Evolutionary conservation across 2,888 invertebrate genomes (phyloP).

Genomic region (Patella caerulea): DNA sequence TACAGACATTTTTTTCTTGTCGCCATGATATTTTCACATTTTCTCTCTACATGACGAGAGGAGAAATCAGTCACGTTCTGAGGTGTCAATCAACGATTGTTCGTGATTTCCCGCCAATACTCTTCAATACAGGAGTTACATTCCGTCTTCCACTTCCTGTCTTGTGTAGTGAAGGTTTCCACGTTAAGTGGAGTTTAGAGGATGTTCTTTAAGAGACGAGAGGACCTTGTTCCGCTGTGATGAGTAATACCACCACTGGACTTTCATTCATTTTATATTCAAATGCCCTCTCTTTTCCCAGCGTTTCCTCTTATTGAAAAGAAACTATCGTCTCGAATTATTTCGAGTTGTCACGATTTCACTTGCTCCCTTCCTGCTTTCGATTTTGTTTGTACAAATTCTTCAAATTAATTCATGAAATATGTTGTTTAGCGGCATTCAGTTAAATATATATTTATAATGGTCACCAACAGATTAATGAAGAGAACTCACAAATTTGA

Average conservation of each 20-base stretch:
- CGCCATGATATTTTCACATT: neutral
- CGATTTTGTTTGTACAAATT: too few species aligned
- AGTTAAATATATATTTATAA: too few species aligned
- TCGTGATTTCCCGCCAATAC: constrained; percentile 13
- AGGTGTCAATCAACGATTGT: constrained; percentile 1
- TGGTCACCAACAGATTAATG: too few species aligned
- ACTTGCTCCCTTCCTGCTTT: too few species aligned
- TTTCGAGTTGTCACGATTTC: too few species aligned
- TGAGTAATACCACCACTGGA: neutral
- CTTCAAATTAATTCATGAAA: too few species aligned
- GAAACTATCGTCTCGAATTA: too few species aligned
- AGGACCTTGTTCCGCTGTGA: neutral
- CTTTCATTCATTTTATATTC: too few species aligned
- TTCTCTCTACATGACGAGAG: neutral
- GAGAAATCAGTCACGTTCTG: neutral
- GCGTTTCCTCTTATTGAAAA: too few species aligned
- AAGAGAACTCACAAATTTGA: too few species aligned
- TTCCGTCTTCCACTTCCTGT: constrained; percentile 5
- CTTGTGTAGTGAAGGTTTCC: constrained; percentile 4
- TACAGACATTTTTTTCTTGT: neutral
- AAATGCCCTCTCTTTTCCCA: too few species aligned
- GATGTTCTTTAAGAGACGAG: neutral
- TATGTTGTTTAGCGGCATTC: too few species aligned
- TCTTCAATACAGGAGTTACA: constrained; percentile 1
- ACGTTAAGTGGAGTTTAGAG: neutral